Evolutionary conservation across 1,140 invertebrate genomes (phyloP), one percentile per base, ranked within the genome.

Genomic region (Gryon sp.): DNA sequence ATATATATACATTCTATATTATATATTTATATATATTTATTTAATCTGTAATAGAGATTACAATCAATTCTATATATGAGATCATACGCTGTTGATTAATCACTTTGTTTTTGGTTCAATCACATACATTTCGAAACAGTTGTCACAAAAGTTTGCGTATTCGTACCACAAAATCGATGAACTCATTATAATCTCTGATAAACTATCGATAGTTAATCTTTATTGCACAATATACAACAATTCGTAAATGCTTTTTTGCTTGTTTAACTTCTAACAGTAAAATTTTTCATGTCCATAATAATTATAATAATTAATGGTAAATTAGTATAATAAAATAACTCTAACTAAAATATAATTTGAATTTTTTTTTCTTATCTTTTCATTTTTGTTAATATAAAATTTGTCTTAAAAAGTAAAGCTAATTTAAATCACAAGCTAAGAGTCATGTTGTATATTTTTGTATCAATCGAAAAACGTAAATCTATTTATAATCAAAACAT

Each of bases 41-140:
- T 16, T 52, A 69, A 36, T 46, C 53, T 45, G 20, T 34, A 14
- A 12, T 55, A 55, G 57, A 73, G 57, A 73, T 73, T 73, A 73
- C 59, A 57, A 63, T 43, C 55, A 73, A 63, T 63, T 63, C 41
- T 57, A 40, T 24, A 9, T 22, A 34, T 52, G 68, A 62, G 57
- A 72, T 62, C 68, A 62, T 72, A 46, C 20, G 38, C 46, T 60
- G 53, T 16, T 53, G 9, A 19, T 40, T 59, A 24, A 41, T 40
- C 15, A 15, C 19, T 28, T 26, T 32, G n/a, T 28, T 53, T 72
- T 70, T 70, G 57, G 57, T 62, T 73, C 3, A 57, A 73, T 73
- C 57, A 73, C 68, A 73, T 73, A 60, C 32, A 69, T 60, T 63
- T 73, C 50, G 46, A 73, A 73, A 73, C 34, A 55, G 34, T 60